Evolutionary conservation across 1,140 invertebrate genomes (phyloP).

Genomic region (Solenopsis invicta): DNA sequence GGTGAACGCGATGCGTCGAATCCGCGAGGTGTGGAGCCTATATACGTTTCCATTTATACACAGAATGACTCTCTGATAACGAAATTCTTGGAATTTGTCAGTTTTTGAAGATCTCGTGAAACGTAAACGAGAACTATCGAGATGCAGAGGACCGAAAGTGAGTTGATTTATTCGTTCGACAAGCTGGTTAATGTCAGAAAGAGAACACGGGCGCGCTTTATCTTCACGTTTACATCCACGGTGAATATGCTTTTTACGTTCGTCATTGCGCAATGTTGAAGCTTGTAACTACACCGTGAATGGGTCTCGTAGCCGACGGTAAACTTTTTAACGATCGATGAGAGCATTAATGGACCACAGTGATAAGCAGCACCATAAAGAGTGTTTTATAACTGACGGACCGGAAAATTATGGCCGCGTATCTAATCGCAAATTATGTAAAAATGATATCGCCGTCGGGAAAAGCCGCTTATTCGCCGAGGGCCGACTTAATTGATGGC

Average conservation of each 20-base stretch:
- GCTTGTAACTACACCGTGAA: background rate
- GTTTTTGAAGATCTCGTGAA: background rate
- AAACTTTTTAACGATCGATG: slow-evolving; percentile 50
- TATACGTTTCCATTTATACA: slow-evolving; percentile 21
- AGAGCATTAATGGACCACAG: background rate
- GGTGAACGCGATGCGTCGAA: background rate
- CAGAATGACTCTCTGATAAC: background rate
- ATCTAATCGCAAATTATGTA: slow-evolving; percentile 29
- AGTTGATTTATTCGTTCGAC: slow-evolving; percentile 3
- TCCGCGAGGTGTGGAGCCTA: background rate
- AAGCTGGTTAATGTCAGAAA: slow-evolving; percentile 15
- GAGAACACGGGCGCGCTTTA: slow-evolving; percentile 19
- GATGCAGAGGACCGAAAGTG: background rate
- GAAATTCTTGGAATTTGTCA: background rate
- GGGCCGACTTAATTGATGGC: background rate
- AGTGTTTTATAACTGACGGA: slow-evolving; percentile 10
- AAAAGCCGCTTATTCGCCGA: background rate
- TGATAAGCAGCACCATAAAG: slow-evolving; percentile 6
- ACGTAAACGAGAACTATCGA: background rate
- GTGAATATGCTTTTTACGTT: slow-evolving; percentile 28
- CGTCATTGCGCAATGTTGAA: slow-evolving; percentile 27
- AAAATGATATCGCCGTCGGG: background rate
- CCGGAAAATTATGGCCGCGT: background rate
- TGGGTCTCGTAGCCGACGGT: background rate
- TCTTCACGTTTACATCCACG: slow-evolving; percentile 19